A percentile compares a stretch with the other conserved stretches of the same genome.
Conservation (phyloP, 2,113 vertebrate species). For the Cariama cristata region DNA sequence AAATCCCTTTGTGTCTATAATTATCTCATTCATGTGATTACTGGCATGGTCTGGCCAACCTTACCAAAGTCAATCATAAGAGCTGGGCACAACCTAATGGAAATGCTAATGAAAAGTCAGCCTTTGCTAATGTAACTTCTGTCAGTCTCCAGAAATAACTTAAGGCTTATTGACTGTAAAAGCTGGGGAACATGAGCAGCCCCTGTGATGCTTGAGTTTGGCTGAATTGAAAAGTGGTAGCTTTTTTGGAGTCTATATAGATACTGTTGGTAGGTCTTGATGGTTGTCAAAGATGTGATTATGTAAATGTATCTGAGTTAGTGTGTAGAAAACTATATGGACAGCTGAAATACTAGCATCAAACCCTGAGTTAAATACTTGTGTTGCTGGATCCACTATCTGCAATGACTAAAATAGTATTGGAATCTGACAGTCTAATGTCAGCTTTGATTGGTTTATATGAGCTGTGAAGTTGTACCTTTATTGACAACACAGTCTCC, state of each 20-base stretch:
- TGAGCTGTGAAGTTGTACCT: not conserved
- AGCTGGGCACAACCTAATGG: not conserved
- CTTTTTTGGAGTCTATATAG: not conserved
- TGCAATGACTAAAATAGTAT: not conserved
- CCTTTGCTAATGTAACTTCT: not conserved
- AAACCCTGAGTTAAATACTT: not conserved
- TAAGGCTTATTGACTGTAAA: not conserved
- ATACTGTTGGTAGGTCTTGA: not conserved
- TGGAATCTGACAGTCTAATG: not conserved
- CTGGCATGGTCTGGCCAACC: not conserved
- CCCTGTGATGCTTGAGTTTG: not conserved
- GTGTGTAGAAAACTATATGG: not conserved
- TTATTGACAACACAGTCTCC: not conserved
- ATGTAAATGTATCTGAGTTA: not conserved
- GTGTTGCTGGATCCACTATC: not conserved
- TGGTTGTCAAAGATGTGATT: not conserved
- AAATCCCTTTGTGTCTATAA: slow-evolving; percentile 46
- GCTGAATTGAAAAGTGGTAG: not conserved
- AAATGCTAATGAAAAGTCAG: not conserved
- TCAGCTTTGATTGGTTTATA: not conserved
- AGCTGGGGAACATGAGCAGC: not conserved
- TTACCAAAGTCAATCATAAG: not conserved
- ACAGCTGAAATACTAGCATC: not conserved
- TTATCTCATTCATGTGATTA: slow-evolving; percentile 46
- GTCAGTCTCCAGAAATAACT: not conserved